Conservation (phyloP, 2,888 invertebrate genomes). For the Clitarchus hookeri region DNA sequence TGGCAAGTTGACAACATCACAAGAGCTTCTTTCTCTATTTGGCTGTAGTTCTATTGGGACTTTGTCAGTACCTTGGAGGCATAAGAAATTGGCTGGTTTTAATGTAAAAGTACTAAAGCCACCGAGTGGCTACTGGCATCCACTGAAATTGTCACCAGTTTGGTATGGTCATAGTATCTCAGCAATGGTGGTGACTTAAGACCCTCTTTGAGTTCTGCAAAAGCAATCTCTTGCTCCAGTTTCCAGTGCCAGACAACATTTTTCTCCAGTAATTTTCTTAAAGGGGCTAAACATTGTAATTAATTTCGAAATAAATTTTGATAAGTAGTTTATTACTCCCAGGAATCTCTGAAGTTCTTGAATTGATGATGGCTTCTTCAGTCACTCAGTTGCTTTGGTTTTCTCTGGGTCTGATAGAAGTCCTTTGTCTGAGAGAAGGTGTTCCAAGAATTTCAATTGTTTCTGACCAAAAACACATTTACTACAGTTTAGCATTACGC, state of each 20-base stretch:
- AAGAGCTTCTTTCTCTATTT: constrained; percentile 50
- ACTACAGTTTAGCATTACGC: too few relatives aligned
- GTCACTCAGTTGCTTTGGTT: neutral
- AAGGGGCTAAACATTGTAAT: constrained; percentile 42
- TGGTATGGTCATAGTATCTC: neutral
- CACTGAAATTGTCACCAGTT: constrained; percentile 49
- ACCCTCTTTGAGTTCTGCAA: neutral
- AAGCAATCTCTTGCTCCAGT: neutral
- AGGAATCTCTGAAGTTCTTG: constrained; percentile 12
- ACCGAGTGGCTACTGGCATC: constrained; percentile 39
- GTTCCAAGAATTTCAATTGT: too few relatives aligned
- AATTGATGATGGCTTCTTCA: neutral
- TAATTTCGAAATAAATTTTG: constrained; percentile 35
- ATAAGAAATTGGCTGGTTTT: constrained; percentile 49
- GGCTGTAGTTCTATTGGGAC: constrained; percentile 49
- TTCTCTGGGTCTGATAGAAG: neutral
- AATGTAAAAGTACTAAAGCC: constrained; percentile 39
- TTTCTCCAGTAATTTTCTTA: constrained; percentile 42
- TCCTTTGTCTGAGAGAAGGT: neutral
- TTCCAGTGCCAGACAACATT: constrained; percentile 20
- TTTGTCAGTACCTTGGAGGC: constrained; percentile 48
- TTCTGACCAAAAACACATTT: too few relatives aligned
- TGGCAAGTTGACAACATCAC: constrained; percentile 42
- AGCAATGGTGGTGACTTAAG: neutral
- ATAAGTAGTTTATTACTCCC: constrained; percentile 15